These are phyloP conservation scores for Clinocottus analis DNA, from an alignment of 2,113 vertebrate species.

Conservation along the genomic window DNA sequence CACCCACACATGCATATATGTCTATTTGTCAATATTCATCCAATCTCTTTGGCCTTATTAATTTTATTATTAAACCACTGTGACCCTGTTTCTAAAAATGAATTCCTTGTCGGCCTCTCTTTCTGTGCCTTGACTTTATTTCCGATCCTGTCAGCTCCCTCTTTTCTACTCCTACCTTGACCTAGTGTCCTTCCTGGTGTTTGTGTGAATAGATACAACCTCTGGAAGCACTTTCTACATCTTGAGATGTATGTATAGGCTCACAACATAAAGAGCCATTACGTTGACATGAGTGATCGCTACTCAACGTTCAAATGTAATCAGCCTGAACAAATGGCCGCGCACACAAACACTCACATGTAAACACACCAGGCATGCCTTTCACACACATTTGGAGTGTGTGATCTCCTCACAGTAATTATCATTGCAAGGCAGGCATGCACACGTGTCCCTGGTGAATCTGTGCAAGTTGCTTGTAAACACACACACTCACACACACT, in stretches of 20 bases:
- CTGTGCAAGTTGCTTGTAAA: constrained; percentile 67
- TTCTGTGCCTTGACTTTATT: constrained; percentile 37
- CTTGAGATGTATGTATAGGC: constrained; percentile 2
- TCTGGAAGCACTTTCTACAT: constrained; percentile 8
- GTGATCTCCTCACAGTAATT: constrained; percentile 63
- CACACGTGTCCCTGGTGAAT: constrained; percentile 70
- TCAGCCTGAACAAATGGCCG: constrained; percentile 35
- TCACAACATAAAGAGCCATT: constrained; percentile 3
- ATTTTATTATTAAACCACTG: constrained; percentile 41
- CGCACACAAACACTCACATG: background rate
- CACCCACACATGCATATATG: constrained; percentile 15
- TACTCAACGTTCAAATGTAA: constrained; percentile 31
- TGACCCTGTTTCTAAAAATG: constrained; percentile 49
- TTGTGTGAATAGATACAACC: constrained; percentile 38
- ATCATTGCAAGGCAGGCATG: constrained; percentile 72
- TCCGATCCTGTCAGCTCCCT: constrained; percentile 52
- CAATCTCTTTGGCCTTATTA: constrained; percentile 53
- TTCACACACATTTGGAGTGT: constrained; percentile 40
- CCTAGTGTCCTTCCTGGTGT: constrained; percentile 52
- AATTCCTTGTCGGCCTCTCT: constrained; percentile 35
- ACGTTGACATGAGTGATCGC: constrained; percentile 25
- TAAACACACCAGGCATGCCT: constrained; percentile 15
- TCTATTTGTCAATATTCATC: constrained; percentile 61
- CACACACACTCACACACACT: constrained; percentile 70
- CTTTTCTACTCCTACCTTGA: constrained; percentile 46